These are phyloP conservation scores for Vesta saturnalis DNA, from an alignment of 2,888 invertebrate genomes.

Conservation along the genomic window DNA sequence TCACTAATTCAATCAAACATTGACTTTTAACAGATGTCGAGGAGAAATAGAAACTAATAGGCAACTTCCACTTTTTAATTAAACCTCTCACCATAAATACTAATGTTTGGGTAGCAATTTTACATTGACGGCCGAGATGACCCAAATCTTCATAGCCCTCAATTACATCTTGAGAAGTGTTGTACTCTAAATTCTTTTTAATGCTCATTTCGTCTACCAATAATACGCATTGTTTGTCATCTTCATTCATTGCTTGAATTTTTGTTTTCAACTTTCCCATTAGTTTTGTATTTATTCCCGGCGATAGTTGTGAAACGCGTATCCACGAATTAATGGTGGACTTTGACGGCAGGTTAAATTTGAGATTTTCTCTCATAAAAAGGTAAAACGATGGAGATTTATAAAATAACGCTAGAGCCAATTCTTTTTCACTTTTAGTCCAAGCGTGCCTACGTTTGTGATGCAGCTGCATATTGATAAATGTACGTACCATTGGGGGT, in stretches of 20 bases:
- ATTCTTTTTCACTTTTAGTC: neutral
- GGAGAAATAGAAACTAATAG: neutral
- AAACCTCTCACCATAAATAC: conserved; percentile 2
- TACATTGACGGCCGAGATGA: neutral
- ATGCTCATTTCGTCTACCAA: too few relatives aligned
- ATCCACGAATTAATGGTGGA: neutral
- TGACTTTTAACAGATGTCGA: neutral
- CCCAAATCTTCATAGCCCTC: neutral
- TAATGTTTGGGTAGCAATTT: neutral
- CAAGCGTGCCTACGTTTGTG: neutral
- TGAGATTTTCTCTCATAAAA: neutral
- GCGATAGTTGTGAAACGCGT: neutral
- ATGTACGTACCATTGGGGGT: neutral
- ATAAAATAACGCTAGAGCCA: neutral
- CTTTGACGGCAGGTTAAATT: neutral
- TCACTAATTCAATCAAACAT: neutral
- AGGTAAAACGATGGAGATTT: neutral
- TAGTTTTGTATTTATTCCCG: neutral
- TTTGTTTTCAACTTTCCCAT: neutral
- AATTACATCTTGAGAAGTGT: too few relatives aligned
- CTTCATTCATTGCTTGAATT: neutral
- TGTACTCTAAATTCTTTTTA: too few relatives aligned
- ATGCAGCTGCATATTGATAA: neutral
- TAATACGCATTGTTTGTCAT: neutral
- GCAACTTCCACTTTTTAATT: conserved; percentile 6